phyloP scores from a whole-genome alignment of 2,797 vertebrate species.

The Macropus fuliginosus region DNA sequence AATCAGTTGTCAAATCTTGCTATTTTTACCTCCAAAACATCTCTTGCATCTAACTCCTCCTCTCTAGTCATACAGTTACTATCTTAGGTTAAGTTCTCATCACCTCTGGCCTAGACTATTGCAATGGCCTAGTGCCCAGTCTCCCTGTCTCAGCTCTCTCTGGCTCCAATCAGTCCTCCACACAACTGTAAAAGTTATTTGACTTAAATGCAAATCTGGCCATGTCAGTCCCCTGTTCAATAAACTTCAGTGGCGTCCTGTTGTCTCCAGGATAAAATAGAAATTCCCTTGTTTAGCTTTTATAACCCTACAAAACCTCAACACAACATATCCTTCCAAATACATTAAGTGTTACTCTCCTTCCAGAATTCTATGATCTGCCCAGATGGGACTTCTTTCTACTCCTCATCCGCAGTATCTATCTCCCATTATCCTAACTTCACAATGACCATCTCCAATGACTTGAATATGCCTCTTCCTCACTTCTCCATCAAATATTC shows the following conservation, averaged over 20 bases:
- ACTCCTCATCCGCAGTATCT: not conserved
- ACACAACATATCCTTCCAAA: not conserved
- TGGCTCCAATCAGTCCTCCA: not conserved
- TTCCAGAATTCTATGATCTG: not conserved
- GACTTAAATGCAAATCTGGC: not conserved
- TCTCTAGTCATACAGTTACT: not conserved
- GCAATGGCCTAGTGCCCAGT: not conserved
- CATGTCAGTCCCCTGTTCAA: not conserved
- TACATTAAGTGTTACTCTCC: not conserved
- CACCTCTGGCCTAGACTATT: not conserved
- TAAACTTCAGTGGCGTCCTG: not conserved
- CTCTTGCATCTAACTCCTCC: not conserved
- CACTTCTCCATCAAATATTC: not conserved
- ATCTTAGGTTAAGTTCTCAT: not conserved
- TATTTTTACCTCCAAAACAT: not conserved
- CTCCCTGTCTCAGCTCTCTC: not conserved
- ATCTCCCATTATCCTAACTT: not conserved
- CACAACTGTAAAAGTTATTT: not conserved
- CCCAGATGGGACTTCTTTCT: not conserved
- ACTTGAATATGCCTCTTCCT: not conserved
- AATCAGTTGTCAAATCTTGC: not conserved
- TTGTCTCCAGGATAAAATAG: not conserved
- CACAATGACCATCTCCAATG: not conserved
- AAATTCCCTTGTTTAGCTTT: not conserved
- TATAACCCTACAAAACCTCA: not conserved